phyloP scores from a whole-genome alignment of 2,888 invertebrate genomes.

The Dynastes tityus region DNA sequence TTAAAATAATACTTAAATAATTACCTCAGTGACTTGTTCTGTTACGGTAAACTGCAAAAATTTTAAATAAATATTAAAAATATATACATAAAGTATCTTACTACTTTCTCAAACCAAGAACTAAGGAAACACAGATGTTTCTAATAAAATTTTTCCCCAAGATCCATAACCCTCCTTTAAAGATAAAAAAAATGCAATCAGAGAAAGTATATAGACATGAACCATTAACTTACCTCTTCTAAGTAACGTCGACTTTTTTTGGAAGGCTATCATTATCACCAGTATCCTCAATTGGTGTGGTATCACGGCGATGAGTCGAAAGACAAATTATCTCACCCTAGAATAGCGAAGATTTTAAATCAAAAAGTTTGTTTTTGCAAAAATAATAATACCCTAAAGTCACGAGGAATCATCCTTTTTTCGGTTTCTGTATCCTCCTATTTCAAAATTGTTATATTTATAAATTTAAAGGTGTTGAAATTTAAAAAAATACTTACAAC shows the following conservation, averaged over 20 bases:
- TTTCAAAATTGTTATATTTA: background rate
- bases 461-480: background rate
- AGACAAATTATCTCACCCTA: background rate
- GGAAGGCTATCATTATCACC: background rate
- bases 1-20: background rate
- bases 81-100: conserved; percentile 5
- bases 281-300: background rate
- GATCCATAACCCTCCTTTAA: background rate
- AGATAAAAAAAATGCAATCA: background rate
- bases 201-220: background rate
- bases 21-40: background rate
- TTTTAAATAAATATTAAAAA: background rate
- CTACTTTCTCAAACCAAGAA: background rate
- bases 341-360: background rate
- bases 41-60: background rate
- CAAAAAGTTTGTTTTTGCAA: background rate
- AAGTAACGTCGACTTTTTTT: background rate
- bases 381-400: background rate
- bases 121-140: background rate
- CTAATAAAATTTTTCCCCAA: background rate
- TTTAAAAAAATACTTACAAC: background rate
- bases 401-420: conserved; percentile 17
- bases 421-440: conserved; percentile 6
- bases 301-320: background rate
- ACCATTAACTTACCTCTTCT: background rate